Base-by-base conservation (phyloP, 2,113 vertebrate genomes). In the Felis chaus region DNA sequence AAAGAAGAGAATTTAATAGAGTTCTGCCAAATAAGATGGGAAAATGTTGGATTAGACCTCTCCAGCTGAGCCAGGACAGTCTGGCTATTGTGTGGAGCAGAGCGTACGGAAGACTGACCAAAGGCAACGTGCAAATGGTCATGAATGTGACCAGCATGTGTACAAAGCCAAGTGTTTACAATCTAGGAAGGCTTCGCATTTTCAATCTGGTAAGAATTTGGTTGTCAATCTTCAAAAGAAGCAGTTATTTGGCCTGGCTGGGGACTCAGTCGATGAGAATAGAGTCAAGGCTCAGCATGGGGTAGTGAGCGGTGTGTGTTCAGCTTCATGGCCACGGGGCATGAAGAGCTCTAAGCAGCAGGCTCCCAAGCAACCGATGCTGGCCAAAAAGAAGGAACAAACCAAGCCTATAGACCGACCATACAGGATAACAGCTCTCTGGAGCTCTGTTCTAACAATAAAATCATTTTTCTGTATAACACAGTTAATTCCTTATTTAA, bases 261-360 rank as follows among this genome's bases (percentile, higher is more conserved):
- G 78, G 95, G 94, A 94, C 73, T 95, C 85, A 63, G 65, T 3
- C 16, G 27, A 39, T 48, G 25, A 95, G 53, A 86, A 63, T 1
- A 61, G 93, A 73, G 73, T 33, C 18, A 27, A 76, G 66, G 41
- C 68, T 73, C 53, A 50, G 81, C 65, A 36, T 1, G 7, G 83
- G 53, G 27, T 4, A 15, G 73, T 13, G 27, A 10, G 73, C 10
- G 31, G 4, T 14, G 3, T 91, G 73, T 80, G 39, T 50, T 82
- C 19, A 14, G 79, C 73, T 53, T 78, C 73, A 14, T 14, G 48
- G 73, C 65, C 53, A 39, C 21, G 53, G 14, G 27, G 18, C 31
- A 29, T 1, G 4, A 57, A 39, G 0, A 11, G 74, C 19, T 66
- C 55, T 18, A 8, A 57, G 76, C 41, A 53, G 79, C 16, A 6